phyloP scores from a whole-genome alignment of 2,888 invertebrate species.

The Gnatocerus cornutus region DNA sequence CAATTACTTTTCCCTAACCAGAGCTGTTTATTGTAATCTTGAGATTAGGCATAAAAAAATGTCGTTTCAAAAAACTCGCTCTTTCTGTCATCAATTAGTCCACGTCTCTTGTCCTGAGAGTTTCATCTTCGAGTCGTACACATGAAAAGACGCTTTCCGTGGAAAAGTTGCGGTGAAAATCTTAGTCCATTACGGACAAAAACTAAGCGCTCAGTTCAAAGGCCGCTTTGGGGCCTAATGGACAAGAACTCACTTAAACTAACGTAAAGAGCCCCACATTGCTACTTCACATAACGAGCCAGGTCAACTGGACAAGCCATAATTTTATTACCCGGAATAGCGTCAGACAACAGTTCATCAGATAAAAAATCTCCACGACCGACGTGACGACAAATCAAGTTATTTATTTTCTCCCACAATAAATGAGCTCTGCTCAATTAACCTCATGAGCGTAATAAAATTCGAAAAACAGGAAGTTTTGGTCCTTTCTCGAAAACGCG shows the following conservation, averaged over 20 bases:
- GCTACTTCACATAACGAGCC: conserved; percentile 54
- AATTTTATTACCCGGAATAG: conserved; percentile 55
- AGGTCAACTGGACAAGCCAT: conserved; percentile 58
- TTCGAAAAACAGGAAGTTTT: conserved; percentile 22
- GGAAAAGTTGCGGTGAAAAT: conserved; percentile 19
- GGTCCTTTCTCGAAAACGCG: conserved; percentile 13
- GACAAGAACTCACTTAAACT: conserved; percentile 50
- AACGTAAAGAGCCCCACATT: conserved; percentile 49
- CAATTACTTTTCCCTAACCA: too few species aligned
- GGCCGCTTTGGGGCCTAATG: conserved; percentile 45
- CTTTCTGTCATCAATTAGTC: conserved; percentile 12
- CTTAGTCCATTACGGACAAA: conserved; percentile 34
- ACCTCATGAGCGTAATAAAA: conserved; percentile 35
- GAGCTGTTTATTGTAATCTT: too few species aligned
- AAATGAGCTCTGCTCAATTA: conserved; percentile 44
- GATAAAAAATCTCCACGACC: too few species aligned
- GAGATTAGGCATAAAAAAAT: too few species aligned
- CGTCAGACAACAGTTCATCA: conserved; percentile 5
- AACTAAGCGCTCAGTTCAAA: conserved; percentile 39
- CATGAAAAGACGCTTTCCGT: conserved; percentile 23
- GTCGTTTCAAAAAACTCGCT: too few species aligned
- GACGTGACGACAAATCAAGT: too few species aligned
- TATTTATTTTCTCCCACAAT: too few species aligned
- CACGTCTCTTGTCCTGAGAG: neutral
- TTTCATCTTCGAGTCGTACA: conserved; percentile 27